Conservation (phyloP, 2,113 vertebrate genomes). For the Rhinichthys klamathensis region DNA sequence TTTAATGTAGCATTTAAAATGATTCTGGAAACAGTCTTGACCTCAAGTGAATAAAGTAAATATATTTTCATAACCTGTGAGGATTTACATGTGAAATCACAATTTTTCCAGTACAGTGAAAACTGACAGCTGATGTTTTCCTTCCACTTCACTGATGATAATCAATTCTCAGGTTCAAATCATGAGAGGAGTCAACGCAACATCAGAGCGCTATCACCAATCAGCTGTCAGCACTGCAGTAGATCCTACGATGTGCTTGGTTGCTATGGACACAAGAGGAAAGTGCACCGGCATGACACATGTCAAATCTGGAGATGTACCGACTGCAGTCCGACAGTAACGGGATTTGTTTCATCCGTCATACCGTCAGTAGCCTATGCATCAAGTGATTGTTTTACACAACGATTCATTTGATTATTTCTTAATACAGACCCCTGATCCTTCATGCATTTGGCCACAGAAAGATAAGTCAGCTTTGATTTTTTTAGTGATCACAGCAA, state of each 20-base stretch:
- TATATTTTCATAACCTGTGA: background rate
- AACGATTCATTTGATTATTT: conserved; percentile 47
- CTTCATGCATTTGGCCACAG: conserved; percentile 57
- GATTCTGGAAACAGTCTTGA: background rate
- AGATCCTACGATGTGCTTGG: conserved; percentile 60
- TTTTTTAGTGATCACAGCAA: conserved; percentile 62
- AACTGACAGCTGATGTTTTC: conserved; percentile 41
- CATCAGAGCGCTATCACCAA: conserved; percentile 63
- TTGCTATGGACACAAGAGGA: conserved; percentile 73
- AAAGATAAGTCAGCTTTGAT: conserved; percentile 66
- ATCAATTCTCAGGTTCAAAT: conserved; percentile 43
- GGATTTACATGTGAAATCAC: conserved; percentile 2
- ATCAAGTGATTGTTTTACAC: conserved; percentile 64
- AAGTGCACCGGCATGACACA: conserved; percentile 57
- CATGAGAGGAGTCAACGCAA: conserved; percentile 34
- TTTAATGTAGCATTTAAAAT: background rate
- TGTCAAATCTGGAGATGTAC: conserved; percentile 56
- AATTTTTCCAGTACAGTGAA: background rate
- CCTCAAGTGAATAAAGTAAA: background rate
- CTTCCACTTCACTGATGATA: conserved; percentile 48
- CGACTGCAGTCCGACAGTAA: conserved; percentile 42
- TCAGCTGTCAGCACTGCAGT: conserved; percentile 64
- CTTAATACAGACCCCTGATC: conserved; percentile 61
- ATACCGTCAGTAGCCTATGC: conserved; percentile 61
- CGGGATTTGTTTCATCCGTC: conserved; percentile 40